Conservation (phyloP, 2,113 vertebrate species). For the Protobothrops mucrosquamatus region DNA sequence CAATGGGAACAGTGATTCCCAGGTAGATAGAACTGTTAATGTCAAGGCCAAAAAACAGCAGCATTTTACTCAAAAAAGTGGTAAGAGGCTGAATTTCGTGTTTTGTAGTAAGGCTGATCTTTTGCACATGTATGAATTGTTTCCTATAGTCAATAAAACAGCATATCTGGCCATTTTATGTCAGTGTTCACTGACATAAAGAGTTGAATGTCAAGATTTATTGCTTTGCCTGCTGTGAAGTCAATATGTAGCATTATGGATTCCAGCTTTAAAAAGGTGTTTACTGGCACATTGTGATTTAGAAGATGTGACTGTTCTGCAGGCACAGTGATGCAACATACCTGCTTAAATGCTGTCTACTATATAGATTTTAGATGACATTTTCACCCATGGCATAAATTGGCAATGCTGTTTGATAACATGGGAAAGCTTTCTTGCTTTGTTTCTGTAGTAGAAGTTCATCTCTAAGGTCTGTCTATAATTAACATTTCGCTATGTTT, state of each 20-base stretch:
- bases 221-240: neutral
- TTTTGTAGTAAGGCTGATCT: neutral
- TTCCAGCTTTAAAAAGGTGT: conserved; percentile 4
- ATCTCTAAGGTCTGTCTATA: neutral
- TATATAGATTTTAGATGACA: neutral
- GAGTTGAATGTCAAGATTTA: neutral
- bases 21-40: neutral
- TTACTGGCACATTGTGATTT: neutral
- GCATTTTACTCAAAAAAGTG: neutral
- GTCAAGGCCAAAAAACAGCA: neutral
- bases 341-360: neutral
- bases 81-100: neutral
- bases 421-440: neutral
- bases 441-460: neutral
- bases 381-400: neutral
- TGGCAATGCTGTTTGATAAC: neutral
- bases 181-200: neutral
- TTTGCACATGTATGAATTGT: neutral
- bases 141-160: neutral
- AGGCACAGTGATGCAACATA: neutral
- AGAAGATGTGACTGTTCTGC: neutral
- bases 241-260: neutral
- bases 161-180: neutral
- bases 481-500: neutral
- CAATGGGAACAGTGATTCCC: neutral